These are phyloP conservation scores for Deroplatys truncata DNA, from an alignment of 2,888 invertebrate species.

Conservation along the genomic window DNA sequence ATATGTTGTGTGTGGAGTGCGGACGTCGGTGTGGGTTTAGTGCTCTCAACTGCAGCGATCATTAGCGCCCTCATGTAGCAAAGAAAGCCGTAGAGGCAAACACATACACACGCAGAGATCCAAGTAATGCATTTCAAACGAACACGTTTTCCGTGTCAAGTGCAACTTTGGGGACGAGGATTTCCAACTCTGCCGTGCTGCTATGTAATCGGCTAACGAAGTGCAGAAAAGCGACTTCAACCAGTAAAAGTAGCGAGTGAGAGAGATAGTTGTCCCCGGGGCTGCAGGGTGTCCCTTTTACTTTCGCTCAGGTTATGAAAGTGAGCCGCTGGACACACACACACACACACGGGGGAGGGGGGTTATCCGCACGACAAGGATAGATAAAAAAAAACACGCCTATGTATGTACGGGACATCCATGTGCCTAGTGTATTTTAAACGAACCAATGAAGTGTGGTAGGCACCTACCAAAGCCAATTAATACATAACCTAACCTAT, in stretches of 20 bases:
- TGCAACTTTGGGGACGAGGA: neutral
- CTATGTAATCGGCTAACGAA: neutral
- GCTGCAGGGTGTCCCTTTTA: neutral
- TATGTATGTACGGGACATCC: neutral
- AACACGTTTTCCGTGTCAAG: neutral
- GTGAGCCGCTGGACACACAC: neutral
- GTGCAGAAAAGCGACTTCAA: neutral
- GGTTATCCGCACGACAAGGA: neutral
- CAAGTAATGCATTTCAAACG: neutral
- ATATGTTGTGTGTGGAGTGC: too few relatives aligned
- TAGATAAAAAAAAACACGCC: neutral
- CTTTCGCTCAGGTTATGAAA: conserved; percentile 1
- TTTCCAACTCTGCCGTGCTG: neutral
- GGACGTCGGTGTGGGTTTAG: too few relatives aligned
- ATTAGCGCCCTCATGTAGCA: neutral
- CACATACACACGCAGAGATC: neutral
- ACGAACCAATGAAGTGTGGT: conserved; percentile 14
- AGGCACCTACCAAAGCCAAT: conserved; percentile 16
- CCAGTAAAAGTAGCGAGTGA: neutral
- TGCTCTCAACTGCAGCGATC: too few relatives aligned
- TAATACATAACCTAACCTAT: conserved; percentile 18
- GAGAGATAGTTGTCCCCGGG: neutral
- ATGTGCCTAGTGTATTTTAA: conserved; percentile 12
- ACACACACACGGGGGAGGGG: too few relatives aligned
- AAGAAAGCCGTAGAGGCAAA: neutral